Base-by-base conservation (phyloP, 2,113 vertebrate genomes). In the Melospiza melodia region DNA sequence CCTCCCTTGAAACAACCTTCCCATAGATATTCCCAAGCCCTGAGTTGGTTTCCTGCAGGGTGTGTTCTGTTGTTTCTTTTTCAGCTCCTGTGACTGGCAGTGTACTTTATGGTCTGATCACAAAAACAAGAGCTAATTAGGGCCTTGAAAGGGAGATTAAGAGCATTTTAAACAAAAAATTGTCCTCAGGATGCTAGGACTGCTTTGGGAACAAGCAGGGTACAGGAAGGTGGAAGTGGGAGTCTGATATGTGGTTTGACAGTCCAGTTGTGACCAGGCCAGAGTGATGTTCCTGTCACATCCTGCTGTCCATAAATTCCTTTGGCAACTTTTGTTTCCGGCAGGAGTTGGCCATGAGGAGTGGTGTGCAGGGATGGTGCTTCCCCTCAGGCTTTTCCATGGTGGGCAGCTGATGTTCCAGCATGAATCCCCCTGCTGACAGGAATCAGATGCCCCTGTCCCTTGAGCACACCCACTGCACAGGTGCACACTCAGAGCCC, bases 301-400 rank as follows among this genome's bases (percentile, higher is more conserved):
- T 74, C 48, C 5, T 2, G 0, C 22, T 77, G 59, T 51, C 59
- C 39, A 1, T 78, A 22, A 39, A 62, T 86, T 90, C 68, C 69
- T 90, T 84, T 93, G 89, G 72, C 86, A 93, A 41, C 43, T 77
- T 61, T 9, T 59, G n/a, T 93, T 95, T 96, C 90, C 95, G 90
- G 6, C 1, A 2, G 35, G 55, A 90, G 24, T 37, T 5, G 2
- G 72, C 88, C 68, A 74, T 16, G 3, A 5, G 12, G 48, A 84
- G 68, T 28, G 55, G 24, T 0, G 9, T 96, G 52, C 92, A 78
- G 79, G 81, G 72, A 62, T 17, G 51, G 69, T 71, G 85, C 87
- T 97, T 89, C 86, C 76, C 68, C 85, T 86, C 72, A 39, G 75
- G 71, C 28, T 52, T 82, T 96, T 86, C 73, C 88, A 11, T 20